Base-by-base conservation (phyloP, 1,140 invertebrate genomes). In the Oscheius sp. region DNA sequence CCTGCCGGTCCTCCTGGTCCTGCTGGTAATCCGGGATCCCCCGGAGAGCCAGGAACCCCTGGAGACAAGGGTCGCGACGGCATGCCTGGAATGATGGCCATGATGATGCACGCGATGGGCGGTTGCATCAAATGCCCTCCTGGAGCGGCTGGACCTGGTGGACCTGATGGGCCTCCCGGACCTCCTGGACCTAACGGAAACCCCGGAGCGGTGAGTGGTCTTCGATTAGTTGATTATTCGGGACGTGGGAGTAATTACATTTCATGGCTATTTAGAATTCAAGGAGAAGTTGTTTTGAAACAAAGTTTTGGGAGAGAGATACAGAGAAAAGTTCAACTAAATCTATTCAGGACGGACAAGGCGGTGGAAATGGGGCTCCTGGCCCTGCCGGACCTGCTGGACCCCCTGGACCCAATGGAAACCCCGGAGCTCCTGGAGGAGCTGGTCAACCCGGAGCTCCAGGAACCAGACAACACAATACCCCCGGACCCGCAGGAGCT, bases 1-100 rank as follows among this genome's bases (percentile, higher is more conserved):
- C 52, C 78, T 68, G 55, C 73, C 80, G 83, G 84, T 62, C 82
- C 81, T 42, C 58, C 74, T 31, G 84, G 82, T 7, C 80, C 82
- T 15, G 74, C 78, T 20, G 84, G 82, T 32, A 75, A 79, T 32
- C 76, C 79, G 18, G 75, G 81, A 75, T 35, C 36, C 18, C 49
- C 35, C 35, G 72, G 72, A 36, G 72, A 74, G 26, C 34, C 52
- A 31, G 72, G 72, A 38, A 31, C 20, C 29, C 52, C 64, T 13
- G 72, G 72, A 59, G 38, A 68, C 10, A 45, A 31, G 42, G 70
- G 70, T 26, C 45, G 52, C 28, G 31, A 63, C 29, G 70, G 70
- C 34, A 29, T 61, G 36, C 20, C 13, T 29, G 70, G 70, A 32
- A 64, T 55, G 20, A 29, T 36, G 42, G 46, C 46, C 10, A 38